Evolutionary conservation across 2,797 vertebrate genomes (phyloP).

Genomic region (Oryzias sinensis): DNA sequence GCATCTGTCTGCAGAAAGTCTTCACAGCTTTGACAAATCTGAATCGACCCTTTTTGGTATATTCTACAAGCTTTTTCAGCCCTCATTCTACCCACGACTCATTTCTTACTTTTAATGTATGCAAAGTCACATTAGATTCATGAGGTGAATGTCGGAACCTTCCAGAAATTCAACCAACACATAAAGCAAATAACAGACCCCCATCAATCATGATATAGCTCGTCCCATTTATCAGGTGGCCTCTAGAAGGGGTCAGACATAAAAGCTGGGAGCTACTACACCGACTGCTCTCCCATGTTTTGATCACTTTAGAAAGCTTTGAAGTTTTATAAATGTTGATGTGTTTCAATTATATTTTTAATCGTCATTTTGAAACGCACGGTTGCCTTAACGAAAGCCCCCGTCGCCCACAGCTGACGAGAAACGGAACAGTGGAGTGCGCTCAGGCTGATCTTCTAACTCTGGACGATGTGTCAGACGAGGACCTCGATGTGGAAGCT

Average conservation of each 20-base stretch:
- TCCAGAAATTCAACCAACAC: too few species aligned
- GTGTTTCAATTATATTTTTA: too few species aligned
- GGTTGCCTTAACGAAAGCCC: conserved; percentile 2
- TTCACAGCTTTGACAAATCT: too few species aligned
- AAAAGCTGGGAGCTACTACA: neutral
- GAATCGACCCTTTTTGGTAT: too few species aligned
- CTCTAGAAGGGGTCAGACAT: neutral
- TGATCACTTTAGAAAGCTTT: too few species aligned
- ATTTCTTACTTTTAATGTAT: too few species aligned
- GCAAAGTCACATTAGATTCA: too few species aligned
- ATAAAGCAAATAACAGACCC: neutral
- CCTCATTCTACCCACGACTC: too few species aligned
- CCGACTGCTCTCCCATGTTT: neutral
- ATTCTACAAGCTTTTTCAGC: too few species aligned
- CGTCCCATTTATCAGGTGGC: conserved; percentile 14
- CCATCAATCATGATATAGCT: neutral
- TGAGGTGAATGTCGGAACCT: too few species aligned
- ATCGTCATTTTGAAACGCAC: neutral
- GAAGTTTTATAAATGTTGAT: too few species aligned
- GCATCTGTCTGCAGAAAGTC: too few species aligned
- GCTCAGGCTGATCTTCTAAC: conserved; percentile 90
- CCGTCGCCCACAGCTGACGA: conserved; percentile 81
- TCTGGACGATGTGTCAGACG: conserved; percentile 90
- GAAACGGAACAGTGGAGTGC: conserved; percentile 90
- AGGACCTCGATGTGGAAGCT: conserved; percentile 90